Conservation (phyloP, 1,140 invertebrate genomes). For the Nasonia vitripennis region DNA sequence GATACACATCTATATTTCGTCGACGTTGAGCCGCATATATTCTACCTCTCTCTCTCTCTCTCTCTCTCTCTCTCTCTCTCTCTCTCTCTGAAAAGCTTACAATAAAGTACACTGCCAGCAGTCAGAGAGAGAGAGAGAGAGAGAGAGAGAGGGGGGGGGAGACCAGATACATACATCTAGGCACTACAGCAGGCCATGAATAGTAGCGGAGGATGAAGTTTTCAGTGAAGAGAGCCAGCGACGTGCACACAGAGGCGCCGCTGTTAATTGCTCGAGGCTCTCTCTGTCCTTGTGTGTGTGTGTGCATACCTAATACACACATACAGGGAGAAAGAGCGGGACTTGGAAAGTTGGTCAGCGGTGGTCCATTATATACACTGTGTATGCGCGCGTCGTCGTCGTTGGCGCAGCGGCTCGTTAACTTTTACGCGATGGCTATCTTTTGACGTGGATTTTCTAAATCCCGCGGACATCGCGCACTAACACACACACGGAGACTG, state of each 20-base stretch:
- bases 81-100: not conserved
- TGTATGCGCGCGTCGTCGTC: not conserved
- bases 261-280: slow-evolving; percentile 26
- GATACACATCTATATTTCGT: not conserved
- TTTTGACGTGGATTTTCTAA: slow-evolving; percentile 37
- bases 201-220: not conserved
- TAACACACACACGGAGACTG: not conserved
- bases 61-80: not conserved
- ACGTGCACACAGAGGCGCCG: not conserved
- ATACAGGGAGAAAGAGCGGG: not conserved
- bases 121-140: no score
- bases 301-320: not conserved
- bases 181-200: no score
- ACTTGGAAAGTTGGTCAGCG: slow-evolving; percentile 39
- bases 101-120: not conserved
- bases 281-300: not conserved
- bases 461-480: not conserved
- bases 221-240: not conserved
- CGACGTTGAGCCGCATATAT: not conserved
- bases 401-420: not conserved
- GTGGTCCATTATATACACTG: slow-evolving; percentile 12
- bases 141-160: not conserved
- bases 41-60: not conserved
- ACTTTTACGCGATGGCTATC: slow-evolving; percentile 56
- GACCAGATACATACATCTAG: not conserved